Conservation (phyloP, 2,888 invertebrate species). For the Nyleta sp. region DNA sequence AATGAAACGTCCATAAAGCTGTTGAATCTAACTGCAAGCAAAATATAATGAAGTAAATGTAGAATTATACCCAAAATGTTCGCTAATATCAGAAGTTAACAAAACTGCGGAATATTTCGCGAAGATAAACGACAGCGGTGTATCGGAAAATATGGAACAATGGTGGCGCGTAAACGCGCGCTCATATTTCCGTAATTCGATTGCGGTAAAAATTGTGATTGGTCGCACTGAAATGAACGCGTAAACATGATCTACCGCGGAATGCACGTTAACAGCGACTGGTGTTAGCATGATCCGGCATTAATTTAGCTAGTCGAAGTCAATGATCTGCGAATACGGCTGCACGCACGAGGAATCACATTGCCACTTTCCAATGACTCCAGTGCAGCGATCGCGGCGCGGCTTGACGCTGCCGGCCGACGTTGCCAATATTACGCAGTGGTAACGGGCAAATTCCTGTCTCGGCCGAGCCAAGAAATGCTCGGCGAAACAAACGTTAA, state of each 20-base stretch:
- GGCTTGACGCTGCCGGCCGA: conserved; percentile 63
- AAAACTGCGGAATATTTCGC: too few species aligned
- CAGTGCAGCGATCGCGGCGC: conserved; percentile 47
- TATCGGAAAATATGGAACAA: not conserved
- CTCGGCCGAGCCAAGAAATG: conserved; percentile 60
- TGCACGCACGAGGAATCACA: conserved; percentile 67
- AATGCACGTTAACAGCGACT: conserved; percentile 46
- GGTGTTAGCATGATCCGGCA: conserved; percentile 50
- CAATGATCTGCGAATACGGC: conserved; percentile 63
- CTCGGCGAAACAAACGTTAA: conserved; percentile 59
- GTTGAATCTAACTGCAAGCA: too few species aligned
- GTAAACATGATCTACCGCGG: conserved; percentile 49
- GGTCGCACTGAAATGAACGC: conserved; percentile 26
- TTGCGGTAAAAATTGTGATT: conserved; percentile 18
- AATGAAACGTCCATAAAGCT: too few species aligned
- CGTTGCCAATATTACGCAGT: conserved; percentile 67
- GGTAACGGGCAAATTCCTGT: conserved; percentile 68
- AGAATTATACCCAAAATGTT: too few species aligned
- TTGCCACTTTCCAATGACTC: conserved; percentile 72
- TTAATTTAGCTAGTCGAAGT: conserved; percentile 62
- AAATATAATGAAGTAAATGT: too few species aligned
- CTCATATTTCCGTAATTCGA: conserved; percentile 11
- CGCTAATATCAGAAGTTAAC: too few species aligned
- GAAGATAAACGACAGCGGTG: not conserved
- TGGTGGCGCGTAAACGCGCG: not conserved